Conservation (phyloP, 2,113 vertebrate genomes). For the Grammomys dolichurus region DNA sequence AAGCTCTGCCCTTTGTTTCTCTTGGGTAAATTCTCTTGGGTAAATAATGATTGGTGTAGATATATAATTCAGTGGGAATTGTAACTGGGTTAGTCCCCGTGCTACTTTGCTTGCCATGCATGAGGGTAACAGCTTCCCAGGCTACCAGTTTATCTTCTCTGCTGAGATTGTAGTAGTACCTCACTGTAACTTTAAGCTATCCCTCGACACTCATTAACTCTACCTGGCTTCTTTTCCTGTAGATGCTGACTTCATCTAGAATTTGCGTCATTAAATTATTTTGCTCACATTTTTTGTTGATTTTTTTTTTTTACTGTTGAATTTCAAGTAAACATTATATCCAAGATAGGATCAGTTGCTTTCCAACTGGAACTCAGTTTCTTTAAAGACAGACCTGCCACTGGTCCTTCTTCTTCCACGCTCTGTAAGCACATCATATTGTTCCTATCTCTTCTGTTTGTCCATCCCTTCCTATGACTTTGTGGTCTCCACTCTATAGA, state of each 20-base stretch:
- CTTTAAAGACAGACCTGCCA: not conserved
- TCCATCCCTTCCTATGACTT: not conserved
- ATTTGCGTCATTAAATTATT: not conserved
- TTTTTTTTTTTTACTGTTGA: not conserved
- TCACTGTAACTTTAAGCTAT: not conserved
- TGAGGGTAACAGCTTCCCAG: not conserved
- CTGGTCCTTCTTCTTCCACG: not conserved
- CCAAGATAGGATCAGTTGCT: not conserved
- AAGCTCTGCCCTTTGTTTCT: not conserved
- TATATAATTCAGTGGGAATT: not conserved
- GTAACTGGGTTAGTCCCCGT: not conserved
- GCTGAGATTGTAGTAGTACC: not conserved
- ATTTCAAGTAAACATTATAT: not conserved
- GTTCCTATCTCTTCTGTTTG: not conserved
- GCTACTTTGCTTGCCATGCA: not conserved
- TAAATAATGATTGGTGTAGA: not conserved
- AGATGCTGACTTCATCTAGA: not conserved
- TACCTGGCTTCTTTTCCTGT: not conserved
- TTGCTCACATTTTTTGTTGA: not conserved
- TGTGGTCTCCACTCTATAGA: not conserved
- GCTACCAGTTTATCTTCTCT: not conserved
- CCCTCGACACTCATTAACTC: not conserved
- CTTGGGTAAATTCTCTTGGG: constrained; percentile 23
- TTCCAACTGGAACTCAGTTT: not conserved
- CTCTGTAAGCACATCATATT: not conserved